Evolutionary conservation across 53 echinoderm and acorn worm species (phyloP), one percentile per base, ranked within the genome.

Genomic region (Temnopleurus reevesii): DNA sequence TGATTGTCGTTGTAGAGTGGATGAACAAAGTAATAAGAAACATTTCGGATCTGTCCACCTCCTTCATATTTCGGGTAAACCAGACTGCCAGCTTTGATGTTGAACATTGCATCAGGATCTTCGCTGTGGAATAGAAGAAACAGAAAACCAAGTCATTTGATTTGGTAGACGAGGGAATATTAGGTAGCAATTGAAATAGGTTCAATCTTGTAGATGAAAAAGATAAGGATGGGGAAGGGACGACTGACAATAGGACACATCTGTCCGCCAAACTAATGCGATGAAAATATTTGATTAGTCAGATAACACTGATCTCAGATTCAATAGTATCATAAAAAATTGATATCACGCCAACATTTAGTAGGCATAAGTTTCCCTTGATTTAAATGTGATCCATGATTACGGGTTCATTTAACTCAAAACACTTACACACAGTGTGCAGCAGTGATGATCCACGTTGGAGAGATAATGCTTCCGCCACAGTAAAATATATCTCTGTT

Each of bases 351-450:
- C 49, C 9, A 1, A 49, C 0, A 49, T 9, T 49, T 15, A 9
- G 9, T 49, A 0, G 15, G 49, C 0, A 49, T 1, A 49, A 49
- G 9, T 49, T 15, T 49, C 9, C 49, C 15, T 9, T 0, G 15
- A 0, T 49, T 9, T 49, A 1, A 1, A 49, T 12, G 49, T 49
- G 49, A 49, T 49, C 10, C 49, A 49, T 12, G 49, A 49, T 49
- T 12, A 49, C 49, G 15, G 10, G 10, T 49, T 49, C 49, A 49
- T 9, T 12, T 12, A 49, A 1, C 49, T 0, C 0, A 59, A 17
- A 0, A 59, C 21, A 60, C 86, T 86, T 45, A 63, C 59, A 89
- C 76, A 34, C 89, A 89, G 45, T 89, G 89, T 12, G 89, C 89
- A 5, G 89, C 89, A 3, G 89, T 89, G n/a, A 89, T 23, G 53